Evolutionary conservation across 2,888 invertebrate species (phyloP).

Genomic region (Sesamia inferens): DNA sequence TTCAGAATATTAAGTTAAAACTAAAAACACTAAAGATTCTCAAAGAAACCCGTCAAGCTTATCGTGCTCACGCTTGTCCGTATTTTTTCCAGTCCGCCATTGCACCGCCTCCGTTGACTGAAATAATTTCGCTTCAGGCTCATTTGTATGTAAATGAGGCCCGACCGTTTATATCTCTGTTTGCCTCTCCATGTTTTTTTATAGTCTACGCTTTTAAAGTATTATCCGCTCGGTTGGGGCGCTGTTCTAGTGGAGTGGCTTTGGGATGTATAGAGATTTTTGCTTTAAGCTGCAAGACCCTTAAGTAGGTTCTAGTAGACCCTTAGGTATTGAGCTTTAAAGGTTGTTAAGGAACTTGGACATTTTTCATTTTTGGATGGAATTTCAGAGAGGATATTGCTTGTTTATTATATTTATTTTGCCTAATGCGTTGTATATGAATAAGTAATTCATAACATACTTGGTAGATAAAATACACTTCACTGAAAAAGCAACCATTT

Average conservation of each 20-base stretch:
- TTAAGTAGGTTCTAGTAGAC: slow-evolving; percentile 38
- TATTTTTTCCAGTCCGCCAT: slow-evolving; percentile 68
- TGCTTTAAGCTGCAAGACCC: slow-evolving; percentile 45
- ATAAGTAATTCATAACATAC: not conserved
- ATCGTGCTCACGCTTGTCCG: slow-evolving; percentile 53
- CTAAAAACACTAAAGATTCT: not conserved
- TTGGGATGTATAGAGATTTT: slow-evolving; percentile 57
- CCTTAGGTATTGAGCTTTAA: slow-evolving; percentile 36
- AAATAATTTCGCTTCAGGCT: slow-evolving; percentile 80
- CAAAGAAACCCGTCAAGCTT: slow-evolving; percentile 23
- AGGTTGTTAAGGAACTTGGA: slow-evolving; percentile 11
- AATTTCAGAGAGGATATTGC: slow-evolving; percentile 1
- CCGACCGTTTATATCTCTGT: slow-evolving; percentile 83
- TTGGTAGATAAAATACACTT: not conserved
- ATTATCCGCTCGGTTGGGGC: slow-evolving; percentile 64
- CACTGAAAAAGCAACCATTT: not conserved
- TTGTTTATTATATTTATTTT: slow-evolving; percentile 5
- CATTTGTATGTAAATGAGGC: slow-evolving; percentile 86
- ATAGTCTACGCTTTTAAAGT: slow-evolving; percentile 73
- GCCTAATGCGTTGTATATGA: not conserved
- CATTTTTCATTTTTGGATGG: not conserved
- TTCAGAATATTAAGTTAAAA: not conserved
- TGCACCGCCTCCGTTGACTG: slow-evolving; percentile 72
- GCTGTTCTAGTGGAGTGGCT: slow-evolving; percentile 58
- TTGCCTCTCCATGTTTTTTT: slow-evolving; percentile 80